These are phyloP conservation scores for Pangasius mekongensis DNA, from an alignment of 2,797 vertebrate species.

Conservation along the genomic window DNA sequence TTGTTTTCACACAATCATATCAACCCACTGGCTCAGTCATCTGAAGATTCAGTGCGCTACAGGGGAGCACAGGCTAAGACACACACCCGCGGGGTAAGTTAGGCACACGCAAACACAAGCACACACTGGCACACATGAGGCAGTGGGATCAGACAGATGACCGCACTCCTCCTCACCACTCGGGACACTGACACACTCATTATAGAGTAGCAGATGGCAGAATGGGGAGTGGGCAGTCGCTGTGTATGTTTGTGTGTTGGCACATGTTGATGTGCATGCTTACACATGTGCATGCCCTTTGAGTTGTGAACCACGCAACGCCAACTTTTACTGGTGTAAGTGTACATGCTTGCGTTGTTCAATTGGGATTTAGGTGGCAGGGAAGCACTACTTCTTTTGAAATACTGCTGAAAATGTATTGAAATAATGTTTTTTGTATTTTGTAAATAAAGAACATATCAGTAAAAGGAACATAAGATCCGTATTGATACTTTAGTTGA, in stretches of 20 bases:
- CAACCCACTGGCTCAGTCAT: constrained; percentile 52
- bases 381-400: background rate
- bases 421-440: background rate
- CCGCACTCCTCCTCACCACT: constrained; percentile 61
- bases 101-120: constrained; percentile 38
- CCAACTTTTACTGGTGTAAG: background rate
- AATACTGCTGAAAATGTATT: background rate
- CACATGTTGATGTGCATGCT: constrained; percentile 42
- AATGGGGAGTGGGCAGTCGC: constrained; percentile 40
- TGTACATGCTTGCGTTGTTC: background rate
- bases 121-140: constrained; percentile 48
- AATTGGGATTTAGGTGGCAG: background rate
- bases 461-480: background rate
- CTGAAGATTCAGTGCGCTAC: constrained; percentile 43
- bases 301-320: constrained; percentile 36
- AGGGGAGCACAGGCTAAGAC: constrained; percentile 49
- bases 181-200: constrained; percentile 60
- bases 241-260: constrained; percentile 45
- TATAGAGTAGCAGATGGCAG: constrained; percentile 58
- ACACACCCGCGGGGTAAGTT: constrained; percentile 42
- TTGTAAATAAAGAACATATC: background rate
- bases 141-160: constrained; percentile 61
- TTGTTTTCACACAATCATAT: constrained; percentile 17
- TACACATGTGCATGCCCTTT: constrained; percentile 49
- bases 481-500: background rate